Base-by-base conservation (phyloP, 2,113 vertebrate genomes). In the Tachycineta bicolor region DNA sequence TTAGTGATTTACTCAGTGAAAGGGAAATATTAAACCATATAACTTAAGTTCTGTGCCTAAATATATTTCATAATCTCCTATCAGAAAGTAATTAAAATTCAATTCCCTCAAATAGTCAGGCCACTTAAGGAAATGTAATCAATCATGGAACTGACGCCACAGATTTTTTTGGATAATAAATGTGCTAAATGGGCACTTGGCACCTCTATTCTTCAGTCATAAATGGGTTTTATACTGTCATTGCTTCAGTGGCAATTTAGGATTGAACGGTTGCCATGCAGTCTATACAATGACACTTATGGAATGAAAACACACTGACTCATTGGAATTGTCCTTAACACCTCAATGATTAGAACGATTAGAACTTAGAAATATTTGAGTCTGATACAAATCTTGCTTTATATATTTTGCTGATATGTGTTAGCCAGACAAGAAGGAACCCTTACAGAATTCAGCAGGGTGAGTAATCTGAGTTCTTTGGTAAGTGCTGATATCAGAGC, bases 231-330 rank as follows among this genome's bases (percentile, higher is more conserved):
- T 46, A 49, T 28, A 23, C 9, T 43, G 47, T 63, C 39, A n/a
- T 23, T 92, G 24, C 47, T 89, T 83, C 60, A n/a, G 68, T 34
- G 77, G 69, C 76, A 86, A 88, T 93, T 93, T 62, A 47, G 39
- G 34, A 34, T 83, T 94, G 88, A 89, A 74, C 33, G 77, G 18
- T 43, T 94, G 85, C 85, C 67, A 86, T 90, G 89, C 70, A 44
- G 46, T 31, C 50, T 70, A 1, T 33, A 13, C 62, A 8, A 4
- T 22, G 50, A 15, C 14, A 53, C 31, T 73, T 79, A 41, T 0
- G 1, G 29, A 86, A 91, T 60, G 41, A 77, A 86, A 94, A 50
- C 31, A 60, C 23, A 12, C 29, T 12, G 43, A 80, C 33, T 64
- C 50, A 21, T 17, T 31, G 43, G 60, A 71, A 18, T 13, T 63